Evolutionary conservation across 2,113 vertebrate genomes (phyloP).

Genomic region (Embiotoca jacksoni): DNA sequence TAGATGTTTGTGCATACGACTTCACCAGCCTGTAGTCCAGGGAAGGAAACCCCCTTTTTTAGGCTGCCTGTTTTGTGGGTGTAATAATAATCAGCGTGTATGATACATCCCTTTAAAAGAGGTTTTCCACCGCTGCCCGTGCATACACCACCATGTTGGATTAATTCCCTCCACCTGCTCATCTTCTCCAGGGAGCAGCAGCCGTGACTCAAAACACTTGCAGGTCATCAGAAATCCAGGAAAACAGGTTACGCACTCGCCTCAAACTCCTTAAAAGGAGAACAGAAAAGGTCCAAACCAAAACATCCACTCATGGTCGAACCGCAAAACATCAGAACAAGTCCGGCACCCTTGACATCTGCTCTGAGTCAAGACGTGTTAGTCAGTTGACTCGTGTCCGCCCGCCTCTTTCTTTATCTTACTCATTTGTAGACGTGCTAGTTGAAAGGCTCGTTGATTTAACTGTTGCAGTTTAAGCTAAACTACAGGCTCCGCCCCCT

Average conservation of each 20-base stretch:
- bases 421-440: background rate
- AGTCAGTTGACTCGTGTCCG: background rate
- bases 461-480: too few relatives aligned
- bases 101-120: background rate
- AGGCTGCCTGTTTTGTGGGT: too few relatives aligned
- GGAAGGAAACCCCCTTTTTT: too few relatives aligned
- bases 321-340: constrained; percentile 33
- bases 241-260: constrained; percentile 13
- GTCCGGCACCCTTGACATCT: constrained; percentile 30
- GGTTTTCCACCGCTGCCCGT: background rate
- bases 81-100: too few relatives aligned
- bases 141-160: background rate
- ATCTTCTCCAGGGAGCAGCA: background rate
- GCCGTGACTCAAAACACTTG: constrained; percentile 5
- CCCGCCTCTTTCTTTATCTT: background rate
- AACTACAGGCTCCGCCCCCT: too few relatives aligned
- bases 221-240: background rate
- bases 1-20: too few relatives aligned
- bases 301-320: constrained; percentile 29
- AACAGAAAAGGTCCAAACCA: constrained; percentile 26
- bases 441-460: too few relatives aligned
- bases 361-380: constrained; percentile 20
- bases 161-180: constrained; percentile 1
- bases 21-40: too few relatives aligned
- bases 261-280: constrained; percentile 23